Evolutionary conservation across 2,888 invertebrate genomes (phyloP).

Genomic region (Pyrgus malvae): DNA sequence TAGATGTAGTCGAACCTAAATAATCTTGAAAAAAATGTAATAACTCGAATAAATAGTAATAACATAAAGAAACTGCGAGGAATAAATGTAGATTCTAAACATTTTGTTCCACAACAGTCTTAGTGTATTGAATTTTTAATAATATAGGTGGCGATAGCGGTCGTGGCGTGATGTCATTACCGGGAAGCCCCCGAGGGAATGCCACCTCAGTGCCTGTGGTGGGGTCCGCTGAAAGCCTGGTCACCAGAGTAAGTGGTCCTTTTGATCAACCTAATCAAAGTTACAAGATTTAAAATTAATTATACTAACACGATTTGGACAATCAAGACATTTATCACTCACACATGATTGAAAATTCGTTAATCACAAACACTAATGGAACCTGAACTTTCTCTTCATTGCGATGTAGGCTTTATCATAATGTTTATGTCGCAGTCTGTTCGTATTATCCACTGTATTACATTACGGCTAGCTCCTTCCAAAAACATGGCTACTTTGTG

Average conservation of each 20-base stretch:
- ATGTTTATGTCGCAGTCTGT: no score
- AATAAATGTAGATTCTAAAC: not conserved
- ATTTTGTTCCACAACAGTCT: not conserved
- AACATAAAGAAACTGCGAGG: not conserved
- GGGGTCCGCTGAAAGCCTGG: conserved; percentile 97
- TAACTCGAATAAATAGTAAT: not conserved
- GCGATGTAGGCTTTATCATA: no score
- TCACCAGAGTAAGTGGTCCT: conserved; percentile 92
- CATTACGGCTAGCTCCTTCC: no score
- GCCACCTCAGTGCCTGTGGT: conserved; percentile 87
- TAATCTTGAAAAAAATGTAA: not conserved
- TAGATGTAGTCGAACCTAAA: conserved; percentile 19
- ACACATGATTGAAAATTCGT: no score
- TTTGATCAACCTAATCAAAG: no score
- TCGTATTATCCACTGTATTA: no score
- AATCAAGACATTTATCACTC: no score
- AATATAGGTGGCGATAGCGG: conserved; percentile 65
- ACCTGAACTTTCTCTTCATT: no score
- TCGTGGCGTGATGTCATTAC: conserved; percentile 72
- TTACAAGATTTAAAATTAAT: no score
- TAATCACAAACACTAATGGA: no score
- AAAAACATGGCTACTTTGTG: no score
- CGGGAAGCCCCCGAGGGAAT: conserved; percentile 68
- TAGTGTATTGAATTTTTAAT: not conserved
- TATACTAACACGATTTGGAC: no score